Conservation (phyloP, 1,140 invertebrate genomes). For the Nasonia giraulti region DNA sequence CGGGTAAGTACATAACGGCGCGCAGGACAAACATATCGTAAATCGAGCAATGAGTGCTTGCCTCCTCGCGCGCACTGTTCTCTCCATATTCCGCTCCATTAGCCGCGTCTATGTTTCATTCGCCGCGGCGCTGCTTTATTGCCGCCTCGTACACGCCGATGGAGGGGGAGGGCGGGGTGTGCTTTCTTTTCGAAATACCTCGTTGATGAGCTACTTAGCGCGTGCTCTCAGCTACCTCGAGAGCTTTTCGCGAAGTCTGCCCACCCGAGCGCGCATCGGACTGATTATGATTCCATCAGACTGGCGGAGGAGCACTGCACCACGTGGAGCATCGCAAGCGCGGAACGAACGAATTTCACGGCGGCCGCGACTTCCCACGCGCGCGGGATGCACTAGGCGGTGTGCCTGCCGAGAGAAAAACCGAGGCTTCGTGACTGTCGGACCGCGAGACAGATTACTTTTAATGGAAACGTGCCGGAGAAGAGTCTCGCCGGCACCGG, state of each 20-base stretch:
- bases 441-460: constrained; percentile 16
- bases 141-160: no score
- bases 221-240: not conserved
- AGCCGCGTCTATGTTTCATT: constrained; percentile 46
- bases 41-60: constrained; percentile 52
- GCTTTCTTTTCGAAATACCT: not conserved
- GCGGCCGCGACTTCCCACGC: no score
- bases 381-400: no score
- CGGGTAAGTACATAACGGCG: no score
- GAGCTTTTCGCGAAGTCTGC: not conserved
- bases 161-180: not conserved
- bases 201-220: not conserved
- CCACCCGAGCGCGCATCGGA: no score
- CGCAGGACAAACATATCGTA: constrained; percentile 55
- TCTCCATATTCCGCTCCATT: constrained; percentile 42
- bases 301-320: no score
- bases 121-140: not conserved
- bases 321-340: no score
- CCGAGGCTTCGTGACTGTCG: not conserved
- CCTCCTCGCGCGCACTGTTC: not conserved
- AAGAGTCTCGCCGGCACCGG: not conserved
- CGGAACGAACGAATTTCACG: no score
- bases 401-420: not conserved
- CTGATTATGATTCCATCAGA: no score
- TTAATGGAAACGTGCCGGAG: constrained; percentile 11